Base-by-base conservation (phyloP, 2,888 invertebrate genomes). In the Seira musarum region DNA sequence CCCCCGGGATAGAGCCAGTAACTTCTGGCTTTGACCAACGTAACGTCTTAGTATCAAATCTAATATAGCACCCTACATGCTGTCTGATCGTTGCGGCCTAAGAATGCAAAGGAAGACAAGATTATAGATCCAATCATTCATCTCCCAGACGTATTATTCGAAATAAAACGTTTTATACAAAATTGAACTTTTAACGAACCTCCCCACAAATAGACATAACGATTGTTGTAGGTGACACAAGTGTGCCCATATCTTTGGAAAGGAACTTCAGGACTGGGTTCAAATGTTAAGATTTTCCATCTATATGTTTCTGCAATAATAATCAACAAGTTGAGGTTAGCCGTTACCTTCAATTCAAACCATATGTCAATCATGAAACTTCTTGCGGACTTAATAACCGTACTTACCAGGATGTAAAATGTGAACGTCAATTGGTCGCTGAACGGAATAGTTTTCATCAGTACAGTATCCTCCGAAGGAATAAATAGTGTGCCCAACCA, bases 401-500 rank as follows among this genome's bases (percentile, higher is more conserved):
- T 30, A 5, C 30, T 92, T 92, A 89, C 93, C 90, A 72, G 95
- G 95, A 88, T 97, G 93, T 22, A 97, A 90, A 15, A 95, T 92
- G 89, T 96, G 95, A 1, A 97, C 93, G 88, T 97, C 96, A 88
- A 97, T 96, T 0, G 95, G 93, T 49, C 93, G 91, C 89, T 92
- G 92, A 82, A 92, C 91, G 77, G 92, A 91, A 87, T 94, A 95
- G 87, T 95, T 93, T 87, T 95, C 94, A 10, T 94, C 94, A 0
- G 95, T 95, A 88, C 95, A 96, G 88, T 96, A 97, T 25, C 97
- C 97, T 53, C 97, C 97, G 89, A 97, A 97, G 0, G 95, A 95
- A 89, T 93, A 97, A 84, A 98, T 94, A 87, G 91, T 92, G 85
- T 94, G 92, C 22, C 92, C 93, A 57, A 96, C 92, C 77, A 92